These are phyloP conservation scores for Branchipolynoe longqiensis DNA, from an alignment of 2,888 invertebrate genomes.

Conservation along the genomic window DNA sequence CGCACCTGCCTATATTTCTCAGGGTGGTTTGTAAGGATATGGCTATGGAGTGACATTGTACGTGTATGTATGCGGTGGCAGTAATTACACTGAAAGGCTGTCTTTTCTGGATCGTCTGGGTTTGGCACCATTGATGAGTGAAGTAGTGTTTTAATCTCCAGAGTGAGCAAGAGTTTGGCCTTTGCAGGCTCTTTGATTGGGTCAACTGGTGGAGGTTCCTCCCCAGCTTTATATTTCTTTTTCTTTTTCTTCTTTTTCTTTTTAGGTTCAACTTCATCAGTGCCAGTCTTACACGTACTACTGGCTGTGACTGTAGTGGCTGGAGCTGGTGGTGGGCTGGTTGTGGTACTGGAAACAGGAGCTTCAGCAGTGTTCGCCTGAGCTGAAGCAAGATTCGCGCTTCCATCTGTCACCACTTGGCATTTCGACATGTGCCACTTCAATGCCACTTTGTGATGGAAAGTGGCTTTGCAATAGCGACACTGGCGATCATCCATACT, in stretches of 20 bases:
- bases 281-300: not conserved
- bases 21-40: slow-evolving; percentile 46
- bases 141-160: slow-evolving; percentile 52
- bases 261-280: not conserved
- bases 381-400: not conserved
- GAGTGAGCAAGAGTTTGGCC: slow-evolving; percentile 53
- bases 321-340: not conserved
- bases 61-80: slow-evolving; percentile 33
- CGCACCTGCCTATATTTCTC: slow-evolving; percentile 55
- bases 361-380: not conserved
- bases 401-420: slow-evolving; percentile 2
- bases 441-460: slow-evolving; percentile 59
- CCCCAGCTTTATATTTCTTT: slow-evolving; percentile 42
- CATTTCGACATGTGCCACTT: slow-evolving; percentile 56
- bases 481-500: slow-evolving; percentile 57
- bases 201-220: slow-evolving; percentile 47
- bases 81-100: slow-evolving; percentile 44
- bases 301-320: not conserved
- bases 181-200: slow-evolving; percentile 51
- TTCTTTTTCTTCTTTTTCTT: slow-evolving; percentile 44
- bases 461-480: slow-evolving; percentile 59
- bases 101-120: slow-evolving; percentile 19
- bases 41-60: slow-evolving; percentile 52
- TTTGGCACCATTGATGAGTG: slow-evolving; percentile 47
- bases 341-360: not conserved